Base-by-base conservation (phyloP, 2,113 vertebrate genomes). In the Otolemur garnettii region DNA sequence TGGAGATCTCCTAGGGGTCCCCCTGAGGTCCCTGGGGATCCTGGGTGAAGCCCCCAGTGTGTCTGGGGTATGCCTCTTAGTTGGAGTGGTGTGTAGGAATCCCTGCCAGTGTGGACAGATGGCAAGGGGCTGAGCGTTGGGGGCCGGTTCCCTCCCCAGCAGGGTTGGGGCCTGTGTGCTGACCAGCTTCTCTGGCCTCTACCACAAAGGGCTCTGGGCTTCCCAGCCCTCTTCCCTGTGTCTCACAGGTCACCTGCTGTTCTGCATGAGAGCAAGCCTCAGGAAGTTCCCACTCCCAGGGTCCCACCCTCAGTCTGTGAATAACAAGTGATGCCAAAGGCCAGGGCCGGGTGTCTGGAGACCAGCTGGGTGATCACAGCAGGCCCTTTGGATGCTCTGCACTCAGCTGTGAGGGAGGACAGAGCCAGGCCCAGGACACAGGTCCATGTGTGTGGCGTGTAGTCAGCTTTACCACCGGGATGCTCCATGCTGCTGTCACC, bases 161-260 rank as follows among this genome's bases (percentile, higher is more conserved):
- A 0, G 22, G 50, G 4, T 57, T 4, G 14, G 66, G 33, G 15
- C 66, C 68, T 19, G 24, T 1, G 17, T 4, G 7, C 57, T 2
- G 0, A 4, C 0, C 3, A 0, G 1, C 14, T 35, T 62, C 78
- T 33, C 64, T n/a, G 4, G 35, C 24, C 64, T 2, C 0, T 1
- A 30, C 22, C 85, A 6, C 21, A 15, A 24, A 42, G 90, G 11
- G 1, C 71, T 26, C 1, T 9, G 1, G 28, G 38, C 9, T 60
- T 35, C 0, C 0, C 60, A 50, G 35, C 59, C 53, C 38, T 11
- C 21, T 21, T 33, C 33, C 11, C 75, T 38, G 24, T 8, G 7
- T 55, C 77, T 28, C 7, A 17, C 75, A 28, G 18, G 33, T 17
- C 24, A 4, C 60, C 12, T 38, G 19, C n/a, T 53, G 1, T 69